Conservation (phyloP, 2,888 invertebrate species). For the Pristionchus exspectatus region DNA sequence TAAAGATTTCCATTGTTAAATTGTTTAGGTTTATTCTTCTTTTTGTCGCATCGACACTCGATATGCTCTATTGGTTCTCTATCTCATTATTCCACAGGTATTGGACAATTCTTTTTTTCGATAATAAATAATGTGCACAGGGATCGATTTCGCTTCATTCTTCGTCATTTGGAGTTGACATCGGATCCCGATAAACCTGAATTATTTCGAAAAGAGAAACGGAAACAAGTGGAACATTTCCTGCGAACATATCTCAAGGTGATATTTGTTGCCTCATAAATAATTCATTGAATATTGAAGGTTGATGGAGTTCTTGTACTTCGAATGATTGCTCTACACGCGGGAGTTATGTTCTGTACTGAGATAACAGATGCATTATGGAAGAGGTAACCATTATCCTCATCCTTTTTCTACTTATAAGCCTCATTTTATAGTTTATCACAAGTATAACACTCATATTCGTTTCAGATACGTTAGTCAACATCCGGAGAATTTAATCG, state of each 20-base stretch:
- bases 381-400: constrained; percentile 58
- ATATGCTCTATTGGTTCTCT: constrained; percentile 78
- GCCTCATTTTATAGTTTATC: neutral
- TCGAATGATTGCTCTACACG: constrained; percentile 78
- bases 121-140: constrained; percentile 56
- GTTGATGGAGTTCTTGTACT: constrained; percentile 78
- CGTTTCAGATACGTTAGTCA: constrained; percentile 67
- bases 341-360: constrained; percentile 79
- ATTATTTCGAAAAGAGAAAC: constrained; percentile 77
- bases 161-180: constrained; percentile 77
- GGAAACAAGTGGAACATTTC: constrained; percentile 78
- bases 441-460: neutral
- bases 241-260: constrained; percentile 76
- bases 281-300: constrained; percentile 59
- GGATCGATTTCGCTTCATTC: constrained; percentile 78
- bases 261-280: neutral
- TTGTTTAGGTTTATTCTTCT: constrained; percentile 70
- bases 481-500: constrained; percentile 77
- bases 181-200: constrained; percentile 78
- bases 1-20: no score
- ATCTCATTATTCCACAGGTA: constrained; percentile 75
- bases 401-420: neutral
- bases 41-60: constrained; percentile 76
- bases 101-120: constrained; percentile 23
- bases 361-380: constrained; percentile 78